Evolutionary conservation across 1,140 invertebrate species (phyloP).

Genomic region (Elysia chlorotica): DNA sequence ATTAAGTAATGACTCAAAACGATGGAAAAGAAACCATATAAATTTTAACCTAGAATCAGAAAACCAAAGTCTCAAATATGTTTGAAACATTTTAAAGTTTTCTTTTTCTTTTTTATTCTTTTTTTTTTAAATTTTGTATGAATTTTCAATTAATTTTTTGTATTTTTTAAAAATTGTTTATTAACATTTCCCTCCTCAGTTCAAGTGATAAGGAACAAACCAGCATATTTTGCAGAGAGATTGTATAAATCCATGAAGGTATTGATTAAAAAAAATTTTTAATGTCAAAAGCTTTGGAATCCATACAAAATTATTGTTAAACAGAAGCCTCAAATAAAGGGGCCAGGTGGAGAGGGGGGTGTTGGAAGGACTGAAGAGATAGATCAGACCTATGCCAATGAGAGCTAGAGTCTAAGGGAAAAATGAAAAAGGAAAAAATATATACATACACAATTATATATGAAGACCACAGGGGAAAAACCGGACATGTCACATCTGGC

Average conservation of each 20-base stretch:
- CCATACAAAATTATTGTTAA: neutral
- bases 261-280: too few species aligned
- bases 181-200: slow-evolving; percentile 44
- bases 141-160: neutral
- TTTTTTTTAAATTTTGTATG: neutral
- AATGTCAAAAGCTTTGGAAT: slow-evolving; percentile 4
- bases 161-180: neutral
- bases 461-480: too few species aligned
- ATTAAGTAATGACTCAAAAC: too few species aligned
- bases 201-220: slow-evolving; percentile 49
- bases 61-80: neutral
- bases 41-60: too few species aligned
- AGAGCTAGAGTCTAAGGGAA: too few species aligned
- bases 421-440: too few species aligned
- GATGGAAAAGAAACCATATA: too few species aligned
- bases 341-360: too few species aligned
- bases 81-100: neutral
- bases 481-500: too few species aligned
- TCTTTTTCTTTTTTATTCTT: neutral
- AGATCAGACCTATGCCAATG: neutral
- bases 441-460: too few species aligned
- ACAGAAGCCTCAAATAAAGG: too few species aligned
- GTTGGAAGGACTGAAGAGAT: neutral
- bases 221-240: slow-evolving; percentile 59
- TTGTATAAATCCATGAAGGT: slow-evolving; percentile 62